Evolutionary conservation across 2,113 vertebrate genomes (phyloP).

Genomic region (Mystacornis crossleyi): DNA sequence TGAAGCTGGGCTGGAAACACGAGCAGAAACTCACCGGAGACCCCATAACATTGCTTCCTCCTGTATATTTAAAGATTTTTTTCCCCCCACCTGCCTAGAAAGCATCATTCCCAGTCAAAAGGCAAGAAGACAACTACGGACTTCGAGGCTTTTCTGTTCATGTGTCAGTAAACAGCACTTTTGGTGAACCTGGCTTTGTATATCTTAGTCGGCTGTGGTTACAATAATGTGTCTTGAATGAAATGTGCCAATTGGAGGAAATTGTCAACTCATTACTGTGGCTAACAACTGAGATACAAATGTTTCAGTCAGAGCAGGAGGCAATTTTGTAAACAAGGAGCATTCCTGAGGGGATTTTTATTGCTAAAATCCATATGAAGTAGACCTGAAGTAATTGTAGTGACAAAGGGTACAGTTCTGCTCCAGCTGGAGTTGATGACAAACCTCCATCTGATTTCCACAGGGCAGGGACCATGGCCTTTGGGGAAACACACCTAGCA

Average conservation of each 20-base stretch:
- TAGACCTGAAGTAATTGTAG: constrained; percentile 52
- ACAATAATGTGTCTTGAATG: constrained; percentile 72
- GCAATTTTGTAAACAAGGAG: constrained; percentile 48
- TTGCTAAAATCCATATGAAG: constrained; percentile 14
- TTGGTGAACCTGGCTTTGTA: constrained; percentile 3
- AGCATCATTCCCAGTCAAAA: constrained; percentile 57
- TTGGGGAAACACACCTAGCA: neutral
- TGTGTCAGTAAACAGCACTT: constrained; percentile 60
- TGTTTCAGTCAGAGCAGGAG: constrained; percentile 40
- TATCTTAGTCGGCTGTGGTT: constrained; percentile 54
- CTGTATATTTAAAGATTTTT: constrained; percentile 70
- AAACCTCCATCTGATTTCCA: neutral
- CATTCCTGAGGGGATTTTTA: constrained; percentile 32
- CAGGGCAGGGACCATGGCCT: neutral
- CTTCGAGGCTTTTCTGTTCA: constrained; percentile 68
- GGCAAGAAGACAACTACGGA: constrained; percentile 62
- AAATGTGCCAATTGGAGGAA: constrained; percentile 72
- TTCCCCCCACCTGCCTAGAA: constrained; percentile 55
- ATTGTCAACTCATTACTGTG: constrained; percentile 69
- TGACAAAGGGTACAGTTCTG: constrained; percentile 27
- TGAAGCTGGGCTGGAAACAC: neutral
- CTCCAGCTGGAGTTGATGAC: neutral
- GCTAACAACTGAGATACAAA: constrained; percentile 44
- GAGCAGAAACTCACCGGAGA: neutral
- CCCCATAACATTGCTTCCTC: constrained; percentile 20